Percentiles rank a stretch among this genome's conserved stretches.
These are phyloP conservation scores for Hycleus cichorii DNA, from an alignment of 1,140 invertebrate species.

Conservation along the genomic window DNA sequence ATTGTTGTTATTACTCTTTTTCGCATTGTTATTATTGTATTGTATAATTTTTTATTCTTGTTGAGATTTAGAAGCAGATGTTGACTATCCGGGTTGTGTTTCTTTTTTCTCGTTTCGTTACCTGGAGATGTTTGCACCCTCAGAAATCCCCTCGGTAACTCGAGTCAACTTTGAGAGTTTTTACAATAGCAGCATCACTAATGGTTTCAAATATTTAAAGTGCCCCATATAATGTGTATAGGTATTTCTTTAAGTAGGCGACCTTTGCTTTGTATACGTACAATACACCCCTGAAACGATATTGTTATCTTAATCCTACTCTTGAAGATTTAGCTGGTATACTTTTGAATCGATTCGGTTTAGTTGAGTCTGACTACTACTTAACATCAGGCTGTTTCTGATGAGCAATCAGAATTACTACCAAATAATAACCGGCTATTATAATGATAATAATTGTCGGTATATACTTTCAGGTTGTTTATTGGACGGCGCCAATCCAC, in stretches of 20 bases:
- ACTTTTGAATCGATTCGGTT: background rate
- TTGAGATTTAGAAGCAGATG: too few species aligned
- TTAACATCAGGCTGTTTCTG: too few species aligned
- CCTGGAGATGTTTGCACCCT: too few species aligned
- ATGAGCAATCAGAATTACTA: background rate
- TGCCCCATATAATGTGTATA: conserved; percentile 2
- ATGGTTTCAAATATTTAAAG: conserved; percentile 14
- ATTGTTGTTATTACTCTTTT: too few species aligned
- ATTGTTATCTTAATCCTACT: background rate
- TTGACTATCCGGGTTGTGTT: too few species aligned
- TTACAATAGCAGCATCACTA: conserved; percentile 10
- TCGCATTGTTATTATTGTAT: too few species aligned
- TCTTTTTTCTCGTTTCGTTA: too few species aligned
- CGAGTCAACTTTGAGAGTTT: conserved; percentile 10
- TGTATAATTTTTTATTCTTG: too few species aligned
- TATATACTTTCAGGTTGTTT: conserved; percentile 66
- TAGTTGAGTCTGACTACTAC: background rate
- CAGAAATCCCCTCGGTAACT: too few species aligned
- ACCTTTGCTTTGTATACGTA: too few species aligned
- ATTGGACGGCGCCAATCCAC: conserved; percentile 63
- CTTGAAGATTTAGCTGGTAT: background rate
- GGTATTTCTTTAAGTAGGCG: background rate
- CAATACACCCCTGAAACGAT: conserved; percentile 1
- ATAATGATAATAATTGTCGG: background rate
- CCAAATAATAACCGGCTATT: background rate